These are phyloP conservation scores for Campopleginae sp. DNA, from an alignment of 2,888 invertebrate species.

Conservation along the genomic window DNA sequence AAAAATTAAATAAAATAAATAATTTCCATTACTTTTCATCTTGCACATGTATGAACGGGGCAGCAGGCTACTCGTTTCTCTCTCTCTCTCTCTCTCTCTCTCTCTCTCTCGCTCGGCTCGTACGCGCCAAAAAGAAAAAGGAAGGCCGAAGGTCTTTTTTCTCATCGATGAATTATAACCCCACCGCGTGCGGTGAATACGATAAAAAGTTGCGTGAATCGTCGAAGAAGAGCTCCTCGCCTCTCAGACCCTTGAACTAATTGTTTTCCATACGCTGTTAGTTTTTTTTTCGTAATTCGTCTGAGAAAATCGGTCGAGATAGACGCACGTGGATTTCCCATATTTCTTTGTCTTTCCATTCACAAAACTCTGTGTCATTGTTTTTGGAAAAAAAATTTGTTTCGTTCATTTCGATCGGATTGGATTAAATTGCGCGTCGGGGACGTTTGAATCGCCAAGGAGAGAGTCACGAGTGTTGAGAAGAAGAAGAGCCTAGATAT, in stretches of 20 bases:
- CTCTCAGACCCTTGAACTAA: slow-evolving; percentile 51
- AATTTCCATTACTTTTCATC: not conserved
- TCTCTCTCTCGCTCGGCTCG: not conserved
- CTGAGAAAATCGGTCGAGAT: not conserved
- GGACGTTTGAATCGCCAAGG: not conserved
- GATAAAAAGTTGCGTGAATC: slow-evolving; percentile 12
- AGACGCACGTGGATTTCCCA: not conserved
- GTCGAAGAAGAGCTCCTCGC: slow-evolving; percentile 10
- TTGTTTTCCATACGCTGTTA: slow-evolving; percentile 3
- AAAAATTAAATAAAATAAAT: too few species aligned
- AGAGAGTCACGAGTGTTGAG: not conserved
- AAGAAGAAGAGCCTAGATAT: not conserved
- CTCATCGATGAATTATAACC: slow-evolving; percentile 51
- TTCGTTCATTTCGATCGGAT: slow-evolving; percentile 40
- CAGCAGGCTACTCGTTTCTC: slow-evolving; percentile 22
- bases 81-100: slow-evolving; percentile 2
- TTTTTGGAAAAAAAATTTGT: not conserved
- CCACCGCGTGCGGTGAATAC: slow-evolving; percentile 8
- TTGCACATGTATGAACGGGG: slow-evolving; percentile 30
- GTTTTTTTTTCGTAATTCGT: not conserved
- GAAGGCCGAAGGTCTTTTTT: slow-evolving; percentile 29
- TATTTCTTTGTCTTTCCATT: not conserved
- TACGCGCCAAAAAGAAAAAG: slow-evolving; percentile 12
- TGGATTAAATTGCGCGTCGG: slow-evolving; percentile 32
- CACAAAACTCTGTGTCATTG: not conserved